phyloP scores from a whole-genome alignment of 2,888 invertebrate species.

The Lamellibrachia satsuma region DNA sequence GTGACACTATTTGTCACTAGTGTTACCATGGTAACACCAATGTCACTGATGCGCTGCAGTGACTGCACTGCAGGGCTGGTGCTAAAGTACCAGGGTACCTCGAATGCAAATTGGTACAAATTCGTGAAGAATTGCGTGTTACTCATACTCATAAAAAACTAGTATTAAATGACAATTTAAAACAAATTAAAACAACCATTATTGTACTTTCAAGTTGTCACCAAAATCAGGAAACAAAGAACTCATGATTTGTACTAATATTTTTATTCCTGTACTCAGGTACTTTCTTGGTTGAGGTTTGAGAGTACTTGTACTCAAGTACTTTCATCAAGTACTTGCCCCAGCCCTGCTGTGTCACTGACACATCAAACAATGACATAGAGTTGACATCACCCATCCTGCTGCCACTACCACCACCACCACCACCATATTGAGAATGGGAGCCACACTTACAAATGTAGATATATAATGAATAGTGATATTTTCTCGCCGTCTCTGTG shows the following conservation, averaged over 20 bases:
- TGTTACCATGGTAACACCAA: conserved; percentile 2
- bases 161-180: neutral
- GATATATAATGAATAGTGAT: neutral
- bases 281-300: neutral
- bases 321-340: neutral
- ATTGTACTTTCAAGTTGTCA: neutral
- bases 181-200: neutral
- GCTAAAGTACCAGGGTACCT: neutral
- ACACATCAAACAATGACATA: neutral
- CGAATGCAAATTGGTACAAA: too few species aligned
- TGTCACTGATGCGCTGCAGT: neutral
- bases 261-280: neutral
- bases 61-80: neutral
- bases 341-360: neutral
- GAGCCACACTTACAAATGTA: neutral
- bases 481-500: neutral
- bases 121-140: too few species aligned
- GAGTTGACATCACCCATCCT: neutral
- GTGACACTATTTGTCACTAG: neutral
- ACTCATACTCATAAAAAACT: neutral
- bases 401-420: neutral
- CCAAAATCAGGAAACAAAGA: neutral
- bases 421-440: neutral
- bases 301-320: neutral
- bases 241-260: neutral